Base-by-base conservation (phyloP, 2,113 vertebrate species). In the Butorides virescens region DNA sequence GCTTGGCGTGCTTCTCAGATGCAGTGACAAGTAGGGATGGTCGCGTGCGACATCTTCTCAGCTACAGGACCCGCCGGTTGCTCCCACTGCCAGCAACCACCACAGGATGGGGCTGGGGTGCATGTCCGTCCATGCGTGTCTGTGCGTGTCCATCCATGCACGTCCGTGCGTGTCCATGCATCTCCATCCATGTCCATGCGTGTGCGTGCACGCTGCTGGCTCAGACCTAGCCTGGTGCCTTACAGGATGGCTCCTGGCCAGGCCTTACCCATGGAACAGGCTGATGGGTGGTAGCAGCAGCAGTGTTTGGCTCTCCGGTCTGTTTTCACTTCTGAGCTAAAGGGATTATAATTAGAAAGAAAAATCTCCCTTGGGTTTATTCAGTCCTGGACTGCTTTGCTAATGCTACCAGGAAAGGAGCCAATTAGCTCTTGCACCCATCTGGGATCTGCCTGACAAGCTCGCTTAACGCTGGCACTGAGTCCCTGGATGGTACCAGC, bases 101-200 rank as follows among this genome's bases (percentile, higher is more conserved):
- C 37, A 4, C 15, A 3, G 34, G 65, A 2, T 4, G 1, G 75
- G 59, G 10, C 0, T 65, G 56, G 67, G 46, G 4, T 9, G 3
- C 7, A 10, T 3, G 0, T 25, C n/a, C 8, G 0, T 30, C 15
- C n/a, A 6, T 13, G 39, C 8, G 12, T 14, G 13, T 39, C 39
- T 11, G 10, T 39, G 10, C 39, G 39, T 39, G 39, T 39, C 39
- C 39, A 39, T 39, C 12, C 15, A 39, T 39, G n/a, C n/a, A n/a
- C 39, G 42, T 42, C 42, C 42, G 42, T 46, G 44, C 44, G 13
- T 14, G 13, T 42, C 42, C 42, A 5, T 42, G 11, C 39, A 11
- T 42, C 11, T 42, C 39, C 39, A 42, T 42, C 15, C 16, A 42
- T 42, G 34, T 44, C 13, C 44, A 0, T 0, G 15, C 3, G 18